Percentiles rank a stretch among this genome's conserved stretches.
Evolutionary conservation across 2,888 invertebrate species (phyloP).

Genomic region (Cataglyphis livida): DNA sequence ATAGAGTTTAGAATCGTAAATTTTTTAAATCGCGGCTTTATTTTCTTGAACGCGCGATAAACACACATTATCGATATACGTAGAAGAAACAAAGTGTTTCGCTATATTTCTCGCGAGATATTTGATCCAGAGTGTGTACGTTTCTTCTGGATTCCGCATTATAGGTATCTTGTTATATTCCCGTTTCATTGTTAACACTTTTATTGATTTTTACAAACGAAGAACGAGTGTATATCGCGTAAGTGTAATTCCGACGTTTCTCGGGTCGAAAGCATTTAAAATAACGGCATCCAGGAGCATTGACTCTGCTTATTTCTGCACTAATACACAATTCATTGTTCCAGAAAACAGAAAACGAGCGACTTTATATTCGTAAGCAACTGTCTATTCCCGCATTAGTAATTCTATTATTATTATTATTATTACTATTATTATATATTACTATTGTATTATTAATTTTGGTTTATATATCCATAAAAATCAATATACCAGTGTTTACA

Average conservation of each 20-base stretch:
- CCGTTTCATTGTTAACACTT: slow-evolving; percentile 31
- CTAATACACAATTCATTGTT: slow-evolving; percentile 51
- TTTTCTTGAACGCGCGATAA: background rate
- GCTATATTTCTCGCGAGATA: slow-evolving; percentile 1
- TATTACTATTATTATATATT: slow-evolving; percentile 69
- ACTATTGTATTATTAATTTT: slow-evolving; percentile 78
- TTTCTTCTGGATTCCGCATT: slow-evolving; percentile 64
- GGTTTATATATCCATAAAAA: slow-evolving; percentile 83
- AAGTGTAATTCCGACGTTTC: slow-evolving; percentile 28
- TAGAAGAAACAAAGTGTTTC: slow-evolving; percentile 5
- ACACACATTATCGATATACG: background rate
- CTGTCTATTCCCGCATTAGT: slow-evolving; percentile 78
- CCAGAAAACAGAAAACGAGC: slow-evolving; percentile 33
- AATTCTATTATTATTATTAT: slow-evolving; percentile 76
- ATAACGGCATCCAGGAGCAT: slow-evolving; percentile 32
- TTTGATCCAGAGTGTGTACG: slow-evolving; percentile 64
- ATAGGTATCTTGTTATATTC: slow-evolving; percentile 45
- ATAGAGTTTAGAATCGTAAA: background rate
- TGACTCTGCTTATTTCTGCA: slow-evolving; percentile 49
- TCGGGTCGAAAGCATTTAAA: slow-evolving; percentile 34
- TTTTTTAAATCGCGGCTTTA: background rate
- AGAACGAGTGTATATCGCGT: slow-evolving; percentile 20
- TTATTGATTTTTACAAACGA: slow-evolving; percentile 41
- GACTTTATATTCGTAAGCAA: slow-evolving; percentile 67
- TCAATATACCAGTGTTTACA: slow-evolving; percentile 85